A percentile compares a stretch with the other conserved stretches of the same genome.
These are phyloP conservation scores for Agrotis ipsilon DNA, from an alignment of 2,888 invertebrate species.

Conservation along the genomic window DNA sequence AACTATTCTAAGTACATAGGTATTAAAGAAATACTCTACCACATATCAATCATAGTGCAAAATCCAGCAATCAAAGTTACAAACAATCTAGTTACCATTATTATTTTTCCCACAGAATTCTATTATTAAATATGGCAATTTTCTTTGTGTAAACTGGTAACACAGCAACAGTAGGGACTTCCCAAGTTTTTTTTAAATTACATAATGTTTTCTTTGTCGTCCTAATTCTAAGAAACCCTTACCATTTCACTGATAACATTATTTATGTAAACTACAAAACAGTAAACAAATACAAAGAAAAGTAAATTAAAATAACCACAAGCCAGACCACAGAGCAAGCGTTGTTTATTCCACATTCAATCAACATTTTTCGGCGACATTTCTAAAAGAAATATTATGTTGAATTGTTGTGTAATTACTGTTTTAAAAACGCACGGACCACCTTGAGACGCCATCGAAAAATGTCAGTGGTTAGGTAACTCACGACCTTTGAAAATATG, in stretches of 20 bases:
- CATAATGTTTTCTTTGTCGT: slow-evolving; percentile 25
- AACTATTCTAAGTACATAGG: slow-evolving; percentile 2
- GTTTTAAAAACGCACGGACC: slow-evolving; percentile 45
- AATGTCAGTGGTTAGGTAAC: slow-evolving; percentile 55
- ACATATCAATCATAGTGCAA: not conserved
- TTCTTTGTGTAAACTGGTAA: slow-evolving; percentile 16
- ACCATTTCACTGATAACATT: slow-evolving; percentile 14
- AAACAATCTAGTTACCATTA: slow-evolving; percentile 7
- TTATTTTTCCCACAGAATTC: slow-evolving; percentile 16
- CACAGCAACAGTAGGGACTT: slow-evolving; percentile 4
- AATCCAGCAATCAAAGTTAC: not conserved
- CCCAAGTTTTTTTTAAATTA: not conserved
- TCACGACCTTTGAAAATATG: slow-evolving; percentile 65
- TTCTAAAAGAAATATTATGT: slow-evolving; percentile 23
- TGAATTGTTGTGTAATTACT: slow-evolving; percentile 40
- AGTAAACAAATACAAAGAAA: slow-evolving; percentile 2
- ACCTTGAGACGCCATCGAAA: slow-evolving; percentile 53
- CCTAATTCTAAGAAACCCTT: slow-evolving; percentile 13
- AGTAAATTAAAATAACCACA: slow-evolving; percentile 41
- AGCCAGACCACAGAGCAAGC: slow-evolving; percentile 15
- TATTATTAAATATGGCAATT: slow-evolving; percentile 23
- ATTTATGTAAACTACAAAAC: not conserved
- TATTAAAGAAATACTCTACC: not conserved
- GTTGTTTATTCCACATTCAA: slow-evolving; percentile 34
- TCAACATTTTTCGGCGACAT: slow-evolving; percentile 30